Base-by-base conservation (phyloP, 1,140 invertebrate genomes). In the Drosophila watanabei region DNA sequence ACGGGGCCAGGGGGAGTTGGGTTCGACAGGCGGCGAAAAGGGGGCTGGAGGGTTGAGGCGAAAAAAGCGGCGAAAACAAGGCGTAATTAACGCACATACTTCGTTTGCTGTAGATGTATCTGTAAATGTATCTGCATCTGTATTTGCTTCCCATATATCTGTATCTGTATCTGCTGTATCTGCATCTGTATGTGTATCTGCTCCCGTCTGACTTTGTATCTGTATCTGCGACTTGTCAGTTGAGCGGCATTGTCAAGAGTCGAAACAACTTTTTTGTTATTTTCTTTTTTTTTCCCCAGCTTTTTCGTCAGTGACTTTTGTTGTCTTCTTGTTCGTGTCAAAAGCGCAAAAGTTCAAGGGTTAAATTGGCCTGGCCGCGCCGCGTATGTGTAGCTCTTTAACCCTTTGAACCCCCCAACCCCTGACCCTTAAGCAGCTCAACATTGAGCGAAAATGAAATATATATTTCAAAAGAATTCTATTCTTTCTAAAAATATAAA, bases 311-410 rank as follows among this genome's bases (percentile, higher is more conserved):
- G 28, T 79, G 73, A 79, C 73, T 82, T 66, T 68, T 66, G 45
- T 69, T 75, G 52, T 54, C 35, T 24, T 33, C 52, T 64, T 48
- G 68, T 68, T 61, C 63, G 61, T 87, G 83, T 87, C 84, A 83
- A 70, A 83, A 88, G 84, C 85, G 54, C 84, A 78, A 73, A 89
- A 89, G 84, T 88, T 88, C 84, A 88, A 89, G 84, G 84, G 84
- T 88, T 88, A 88, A 88, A 79, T 63, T 46, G 68, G 61, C 73
- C 68, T 51, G 46, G 57, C 58, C n/a, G 37, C 20, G 48, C 11
- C 32, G 41, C 41, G 37, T 37, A 49, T 45, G 30, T 24, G 39
- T 37, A 54, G 32, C 49, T 62, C 28, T 41, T 46, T 45, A 56
- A 56, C 54, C 54, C 54, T 6, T 56, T 0, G 10, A 1, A 1